Percentiles rank a stretch among this genome's conserved stretches.
Evolutionary conservation across 2,113 vertebrate species (phyloP).

Genomic region (Anas platyrhynchos): DNA sequence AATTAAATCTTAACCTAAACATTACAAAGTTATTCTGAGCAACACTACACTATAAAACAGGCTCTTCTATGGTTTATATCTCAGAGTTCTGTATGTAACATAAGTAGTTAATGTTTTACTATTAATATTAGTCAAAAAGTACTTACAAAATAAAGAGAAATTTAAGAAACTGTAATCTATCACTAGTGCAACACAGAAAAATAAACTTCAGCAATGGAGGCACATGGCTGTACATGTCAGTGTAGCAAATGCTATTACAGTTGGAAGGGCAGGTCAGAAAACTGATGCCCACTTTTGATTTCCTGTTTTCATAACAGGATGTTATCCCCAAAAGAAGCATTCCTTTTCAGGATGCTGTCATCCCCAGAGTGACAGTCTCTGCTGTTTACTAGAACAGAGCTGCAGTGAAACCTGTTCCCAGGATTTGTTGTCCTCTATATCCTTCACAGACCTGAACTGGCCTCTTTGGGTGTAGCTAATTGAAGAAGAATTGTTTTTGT

Average conservation of each 20-base stretch:
- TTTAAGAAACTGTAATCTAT: neutral
- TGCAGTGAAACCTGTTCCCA: neutral
- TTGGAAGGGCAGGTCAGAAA: neutral
- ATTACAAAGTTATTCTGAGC: neutral
- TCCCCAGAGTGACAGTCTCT: neutral
- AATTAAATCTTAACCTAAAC: neutral
- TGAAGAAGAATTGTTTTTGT: neutral
- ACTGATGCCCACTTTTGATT: neutral
- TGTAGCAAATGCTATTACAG: neutral
- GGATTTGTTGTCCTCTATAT: neutral
- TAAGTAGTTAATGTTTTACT: neutral
- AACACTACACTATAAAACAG: neutral
- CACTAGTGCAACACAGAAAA: neutral
- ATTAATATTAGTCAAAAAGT: constrained; percentile 4
- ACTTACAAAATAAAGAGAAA: neutral
- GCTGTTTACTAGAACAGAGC: neutral
- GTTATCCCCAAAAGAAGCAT: neutral
- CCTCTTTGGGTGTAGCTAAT: neutral
- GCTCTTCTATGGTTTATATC: neutral
- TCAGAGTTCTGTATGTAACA: neutral
- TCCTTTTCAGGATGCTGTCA: neutral
- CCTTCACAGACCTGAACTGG: neutral
- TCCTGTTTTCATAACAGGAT: neutral
- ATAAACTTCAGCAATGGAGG: neutral
- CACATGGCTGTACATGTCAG: neutral